A percentile compares a stretch with the other conserved stretches of the same genome.
Conservation (phyloP, 2,888 invertebrate species). For the Drosophila kuntzei region DNA sequence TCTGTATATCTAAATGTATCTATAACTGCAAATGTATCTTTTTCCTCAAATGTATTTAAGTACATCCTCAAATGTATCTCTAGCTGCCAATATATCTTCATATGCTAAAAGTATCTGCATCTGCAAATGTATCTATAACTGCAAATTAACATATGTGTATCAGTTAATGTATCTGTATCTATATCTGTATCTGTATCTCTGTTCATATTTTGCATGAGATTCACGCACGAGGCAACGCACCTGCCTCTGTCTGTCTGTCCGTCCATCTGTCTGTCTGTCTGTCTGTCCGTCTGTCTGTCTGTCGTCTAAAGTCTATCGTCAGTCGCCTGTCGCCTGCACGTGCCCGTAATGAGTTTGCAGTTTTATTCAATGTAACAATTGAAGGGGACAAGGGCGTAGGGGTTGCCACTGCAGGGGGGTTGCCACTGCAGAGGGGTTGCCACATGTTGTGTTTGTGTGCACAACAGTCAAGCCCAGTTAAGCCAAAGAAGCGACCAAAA, state of each 20-base stretch:
- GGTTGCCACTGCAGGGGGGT: background rate
- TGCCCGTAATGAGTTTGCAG: constrained; percentile 56
- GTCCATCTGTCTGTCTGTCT: background rate
- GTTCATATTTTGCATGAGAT: constrained; percentile 72
- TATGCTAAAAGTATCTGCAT: no score
- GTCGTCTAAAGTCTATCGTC: background rate
- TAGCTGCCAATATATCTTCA: background rate
- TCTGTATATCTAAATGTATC: background rate
- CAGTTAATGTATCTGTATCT: background rate
- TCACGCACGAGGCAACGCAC: constrained; percentile 51
- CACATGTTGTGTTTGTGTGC: background rate
- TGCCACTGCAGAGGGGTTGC: constrained; percentile 2
- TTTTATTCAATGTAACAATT: constrained; percentile 3
- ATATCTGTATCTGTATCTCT: background rate
- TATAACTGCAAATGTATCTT: background rate
- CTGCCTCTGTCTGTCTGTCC: no score
- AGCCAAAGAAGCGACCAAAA: background rate
- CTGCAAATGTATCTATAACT: no score
- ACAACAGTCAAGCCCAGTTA: constrained; percentile 1
- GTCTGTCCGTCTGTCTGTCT: background rate
- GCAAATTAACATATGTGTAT: background rate
- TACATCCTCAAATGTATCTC: background rate
- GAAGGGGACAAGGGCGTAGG: background rate
- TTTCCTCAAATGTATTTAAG: no score
- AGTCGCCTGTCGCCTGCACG: constrained; percentile 41